phyloP scores from a whole-genome alignment of 2,888 invertebrate genomes.

The Coenonympha glycerion region DNA sequence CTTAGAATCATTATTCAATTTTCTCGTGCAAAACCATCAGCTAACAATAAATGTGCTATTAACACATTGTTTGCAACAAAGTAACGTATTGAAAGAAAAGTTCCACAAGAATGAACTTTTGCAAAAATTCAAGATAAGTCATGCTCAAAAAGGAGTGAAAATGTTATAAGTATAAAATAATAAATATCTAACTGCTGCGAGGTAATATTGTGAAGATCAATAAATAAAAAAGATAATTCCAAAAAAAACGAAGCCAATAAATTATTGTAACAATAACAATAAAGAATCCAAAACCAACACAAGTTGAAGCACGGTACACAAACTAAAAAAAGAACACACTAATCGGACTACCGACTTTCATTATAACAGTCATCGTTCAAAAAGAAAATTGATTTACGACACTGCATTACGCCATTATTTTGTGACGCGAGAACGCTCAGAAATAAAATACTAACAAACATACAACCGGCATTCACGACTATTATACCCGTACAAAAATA shows the following conservation, averaged over 20 bases:
- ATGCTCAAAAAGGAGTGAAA: not conserved
- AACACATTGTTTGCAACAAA: not conserved
- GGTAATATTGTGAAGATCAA: not conserved
- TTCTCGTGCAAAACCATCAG: not conserved
- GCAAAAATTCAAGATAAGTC: not conserved
- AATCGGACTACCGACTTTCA: constrained; percentile 58
- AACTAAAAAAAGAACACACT: constrained; percentile 24
- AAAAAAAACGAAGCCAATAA: constrained; percentile 4
- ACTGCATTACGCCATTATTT: constrained; percentile 74
- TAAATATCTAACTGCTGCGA: not conserved
- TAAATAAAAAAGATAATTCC: constrained; percentile 2
- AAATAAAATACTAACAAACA: constrained; percentile 76
- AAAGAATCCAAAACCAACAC: constrained; percentile 35
- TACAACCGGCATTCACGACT: constrained; percentile 73
- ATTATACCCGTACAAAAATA: constrained; percentile 54
- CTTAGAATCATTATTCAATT: too few relatives aligned
- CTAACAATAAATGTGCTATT: not conserved
- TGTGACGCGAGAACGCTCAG: constrained; percentile 73
- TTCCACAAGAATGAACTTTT: not conserved
- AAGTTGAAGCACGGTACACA: constrained; percentile 28
- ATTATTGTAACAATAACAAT: constrained; percentile 39
- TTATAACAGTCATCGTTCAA: constrained; percentile 70
- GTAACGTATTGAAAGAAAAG: not conserved
- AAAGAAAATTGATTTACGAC: constrained; percentile 71
- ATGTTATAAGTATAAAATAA: not conserved